Conservation (phyloP, 2,888 invertebrate genomes). For the Lutraria lutraria region DNA sequence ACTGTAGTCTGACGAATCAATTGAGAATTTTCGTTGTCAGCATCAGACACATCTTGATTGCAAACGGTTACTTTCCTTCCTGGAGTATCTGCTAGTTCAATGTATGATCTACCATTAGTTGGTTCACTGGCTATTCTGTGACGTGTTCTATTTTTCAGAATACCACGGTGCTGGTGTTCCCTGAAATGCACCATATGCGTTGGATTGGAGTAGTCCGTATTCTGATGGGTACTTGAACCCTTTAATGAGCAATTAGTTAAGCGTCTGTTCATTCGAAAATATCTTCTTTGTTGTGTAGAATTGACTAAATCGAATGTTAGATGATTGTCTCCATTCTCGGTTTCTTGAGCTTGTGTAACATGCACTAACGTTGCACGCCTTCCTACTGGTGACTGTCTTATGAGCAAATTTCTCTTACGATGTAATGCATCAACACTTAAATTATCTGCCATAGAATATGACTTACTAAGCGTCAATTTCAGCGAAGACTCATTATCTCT, state of each 20-base stretch:
- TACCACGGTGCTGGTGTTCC: neutral
- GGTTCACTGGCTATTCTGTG: slow-evolving; percentile 12
- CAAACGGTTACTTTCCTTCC: neutral
- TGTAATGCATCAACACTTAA: neutral
- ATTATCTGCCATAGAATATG: neutral
- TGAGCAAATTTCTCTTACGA: neutral
- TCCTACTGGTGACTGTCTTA: neutral
- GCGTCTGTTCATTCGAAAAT: neutral
- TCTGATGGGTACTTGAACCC: neutral
- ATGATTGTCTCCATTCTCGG: neutral
- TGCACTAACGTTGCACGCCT: neutral
- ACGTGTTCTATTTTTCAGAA: neutral
- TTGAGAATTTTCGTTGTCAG: neutral
- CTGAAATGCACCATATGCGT: neutral
- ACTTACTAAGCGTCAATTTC: neutral
- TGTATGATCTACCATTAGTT: neutral
- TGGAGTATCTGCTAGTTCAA: neutral
- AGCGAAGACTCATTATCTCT: neutral
- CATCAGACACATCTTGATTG: neutral
- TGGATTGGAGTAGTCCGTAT: neutral
- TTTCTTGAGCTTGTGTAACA: neutral
- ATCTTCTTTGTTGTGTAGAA: neutral
- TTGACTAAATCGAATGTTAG: neutral
- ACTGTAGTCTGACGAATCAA: slow-evolving; percentile 21
- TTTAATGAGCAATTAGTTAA: neutral